Evolutionary conservation across 2,888 invertebrate species (phyloP).

Genomic region (Philhelius pedissequus): DNA sequence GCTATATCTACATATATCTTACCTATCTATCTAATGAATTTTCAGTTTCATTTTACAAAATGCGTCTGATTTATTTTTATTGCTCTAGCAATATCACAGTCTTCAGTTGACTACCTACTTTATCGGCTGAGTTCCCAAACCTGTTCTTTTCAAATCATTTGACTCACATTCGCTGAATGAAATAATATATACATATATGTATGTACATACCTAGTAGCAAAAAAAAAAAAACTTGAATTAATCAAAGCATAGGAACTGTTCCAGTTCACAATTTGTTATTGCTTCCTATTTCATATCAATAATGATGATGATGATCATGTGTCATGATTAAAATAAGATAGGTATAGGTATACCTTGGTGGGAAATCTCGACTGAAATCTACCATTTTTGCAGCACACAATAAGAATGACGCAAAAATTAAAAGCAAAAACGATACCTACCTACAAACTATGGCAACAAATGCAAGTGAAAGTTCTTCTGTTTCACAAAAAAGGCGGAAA

Average conservation of each 20-base stretch:
- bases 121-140: slow-evolving; percentile 24
- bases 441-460: slow-evolving; percentile 16
- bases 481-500: slow-evolving; percentile 62
- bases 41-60: slow-evolving; percentile 23
- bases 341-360: too few species aligned
- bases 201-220: too few species aligned
- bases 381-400: slow-evolving; percentile 3
- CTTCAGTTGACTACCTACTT: background rate
- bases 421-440: slow-evolving; percentile 17
- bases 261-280: slow-evolving; percentile 41
- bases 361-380: background rate
- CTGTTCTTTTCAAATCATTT: slow-evolving; percentile 7
- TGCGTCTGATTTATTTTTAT: slow-evolving; percentile 22
- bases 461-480: slow-evolving; percentile 67
- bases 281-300: slow-evolving; percentile 44
- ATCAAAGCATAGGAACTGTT: background rate
- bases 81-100: background rate
- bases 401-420: slow-evolving; percentile 22
- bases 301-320: slow-evolving; percentile 29
- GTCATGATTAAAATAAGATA: slow-evolving; percentile 1
- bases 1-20: too few species aligned
- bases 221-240: background rate
- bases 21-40: too few species aligned
- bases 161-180: slow-evolving; percentile 7
- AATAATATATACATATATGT: too few species aligned